A percentile compares a stretch with the other conserved stretches of the same genome.
phyloP scores from a whole-genome alignment of 2,888 invertebrate genomes.

The Dynastes maya region DNA sequence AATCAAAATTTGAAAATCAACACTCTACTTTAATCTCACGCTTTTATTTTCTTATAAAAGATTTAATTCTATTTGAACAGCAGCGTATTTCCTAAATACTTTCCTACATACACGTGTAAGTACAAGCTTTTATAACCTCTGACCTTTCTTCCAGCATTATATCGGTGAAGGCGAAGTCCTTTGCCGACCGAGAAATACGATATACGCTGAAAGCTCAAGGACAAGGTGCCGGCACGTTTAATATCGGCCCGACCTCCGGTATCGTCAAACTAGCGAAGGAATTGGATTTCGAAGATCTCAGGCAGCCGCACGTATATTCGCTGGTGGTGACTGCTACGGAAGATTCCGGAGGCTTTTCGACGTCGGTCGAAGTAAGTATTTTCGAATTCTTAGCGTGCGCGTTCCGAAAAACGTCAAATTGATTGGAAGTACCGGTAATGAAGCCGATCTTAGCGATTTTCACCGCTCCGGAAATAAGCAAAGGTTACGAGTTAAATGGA shows the following conservation, averaged over 20 bases:
- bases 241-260: conserved; percentile 94
- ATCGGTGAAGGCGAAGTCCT: conserved; percentile 97
- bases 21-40: no score
- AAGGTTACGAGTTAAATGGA: no score
- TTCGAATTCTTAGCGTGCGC: neutral
- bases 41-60: no score
- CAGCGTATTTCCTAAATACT: no score
- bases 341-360: conserved; percentile 97
- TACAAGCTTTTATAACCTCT: no score
- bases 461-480: no score
- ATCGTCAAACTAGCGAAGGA: conserved; percentile 96
- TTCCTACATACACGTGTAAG: no score
- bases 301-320: conserved; percentile 95
- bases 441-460: no score
- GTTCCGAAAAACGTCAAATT: no score
- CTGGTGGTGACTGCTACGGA: conserved; percentile 95
- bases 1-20: no score
- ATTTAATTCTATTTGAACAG: no score
- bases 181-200: conserved; percentile 96
- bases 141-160: conserved; percentile 83
- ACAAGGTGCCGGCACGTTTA: conserved; percentile 95
- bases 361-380: conserved; percentile 87
- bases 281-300: conserved; percentile 95
- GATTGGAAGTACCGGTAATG: no score
- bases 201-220: conserved; percentile 96